These are phyloP conservation scores for Acestrorhynchus altus DNA, from an alignment of 2,797 vertebrate species.

Conservation along the genomic window DNA sequence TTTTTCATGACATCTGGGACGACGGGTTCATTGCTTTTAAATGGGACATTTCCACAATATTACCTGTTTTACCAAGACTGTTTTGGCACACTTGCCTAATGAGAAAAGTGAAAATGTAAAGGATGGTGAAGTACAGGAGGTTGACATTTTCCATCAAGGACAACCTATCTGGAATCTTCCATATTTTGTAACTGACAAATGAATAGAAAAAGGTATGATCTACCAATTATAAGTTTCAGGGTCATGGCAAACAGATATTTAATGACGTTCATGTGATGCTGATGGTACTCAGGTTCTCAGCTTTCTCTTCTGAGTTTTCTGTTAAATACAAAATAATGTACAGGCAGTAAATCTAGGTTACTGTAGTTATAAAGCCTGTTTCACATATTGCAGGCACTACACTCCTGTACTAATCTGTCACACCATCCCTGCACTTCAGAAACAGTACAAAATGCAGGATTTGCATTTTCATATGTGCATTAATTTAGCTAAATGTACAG, in stretches of 20 bases:
- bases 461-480: no score
- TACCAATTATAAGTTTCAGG: conserved; percentile 1
- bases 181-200: conserved; percentile 24
- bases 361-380: no score
- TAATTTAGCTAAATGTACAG: no score
- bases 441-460: no score
- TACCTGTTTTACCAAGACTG: conserved; percentile 50
- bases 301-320: neutral
- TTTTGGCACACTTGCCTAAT: conserved; percentile 42
- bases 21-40: conserved; percentile 57
- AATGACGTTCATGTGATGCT: neutral
- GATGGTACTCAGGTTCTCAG: neutral
- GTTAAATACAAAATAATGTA: neutral
- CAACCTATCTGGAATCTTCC: conserved; percentile 30
- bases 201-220: neutral
- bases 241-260: neutral
- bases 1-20: conserved; percentile 59
- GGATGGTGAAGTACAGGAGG: conserved; percentile 15
- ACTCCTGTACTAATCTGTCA: no score
- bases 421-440: no score
- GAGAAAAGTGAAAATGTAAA: conserved; percentile 36
- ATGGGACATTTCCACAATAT: conserved; percentile 57
- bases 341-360: neutral
- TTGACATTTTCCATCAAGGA: conserved; percentile 38
- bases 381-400: no score